phyloP scores from a whole-genome alignment of 2,113 vertebrate species.

The Xiphorhynchus elegans region DNA sequence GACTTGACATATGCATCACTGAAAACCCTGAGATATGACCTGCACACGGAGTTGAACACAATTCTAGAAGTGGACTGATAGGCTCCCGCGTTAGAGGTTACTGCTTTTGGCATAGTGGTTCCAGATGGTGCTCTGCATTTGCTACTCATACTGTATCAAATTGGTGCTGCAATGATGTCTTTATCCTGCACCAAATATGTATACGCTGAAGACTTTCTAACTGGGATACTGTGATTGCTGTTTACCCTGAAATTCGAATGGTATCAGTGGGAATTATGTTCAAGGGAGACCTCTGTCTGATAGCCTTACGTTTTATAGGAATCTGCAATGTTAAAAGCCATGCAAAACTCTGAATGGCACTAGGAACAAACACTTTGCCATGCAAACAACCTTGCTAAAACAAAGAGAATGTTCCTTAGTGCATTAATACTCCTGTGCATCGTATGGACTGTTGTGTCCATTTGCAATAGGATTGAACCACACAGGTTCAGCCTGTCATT shows the following conservation, averaged over 20 bases:
- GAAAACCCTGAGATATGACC: not conserved
- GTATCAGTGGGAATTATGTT: not conserved
- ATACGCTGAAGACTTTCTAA: not conserved
- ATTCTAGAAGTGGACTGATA: not conserved
- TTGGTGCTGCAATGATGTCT: not conserved
- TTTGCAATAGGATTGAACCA: not conserved
- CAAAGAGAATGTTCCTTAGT: not conserved
- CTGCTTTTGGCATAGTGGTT: not conserved
- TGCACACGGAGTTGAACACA: not conserved
- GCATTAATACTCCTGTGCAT: fast-evolving
- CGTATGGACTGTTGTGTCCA: fast-evolving
- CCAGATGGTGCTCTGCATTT: not conserved
- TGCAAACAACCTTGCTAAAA: not conserved
- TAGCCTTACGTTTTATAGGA: not conserved
- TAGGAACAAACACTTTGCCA: not conserved
- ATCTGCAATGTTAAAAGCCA: not conserved
- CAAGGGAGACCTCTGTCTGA: not conserved
- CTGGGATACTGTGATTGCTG: not conserved
- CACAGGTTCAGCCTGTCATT: not conserved
- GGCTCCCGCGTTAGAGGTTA: not conserved
- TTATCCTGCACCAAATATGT: not conserved
- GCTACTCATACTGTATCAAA: not conserved
- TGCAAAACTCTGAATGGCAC: not conserved
- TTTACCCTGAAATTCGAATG: not conserved
- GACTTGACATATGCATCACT: not conserved